phyloP scores from a whole-genome alignment of 2,888 invertebrate genomes.

The Limnephilus auricula region DNA sequence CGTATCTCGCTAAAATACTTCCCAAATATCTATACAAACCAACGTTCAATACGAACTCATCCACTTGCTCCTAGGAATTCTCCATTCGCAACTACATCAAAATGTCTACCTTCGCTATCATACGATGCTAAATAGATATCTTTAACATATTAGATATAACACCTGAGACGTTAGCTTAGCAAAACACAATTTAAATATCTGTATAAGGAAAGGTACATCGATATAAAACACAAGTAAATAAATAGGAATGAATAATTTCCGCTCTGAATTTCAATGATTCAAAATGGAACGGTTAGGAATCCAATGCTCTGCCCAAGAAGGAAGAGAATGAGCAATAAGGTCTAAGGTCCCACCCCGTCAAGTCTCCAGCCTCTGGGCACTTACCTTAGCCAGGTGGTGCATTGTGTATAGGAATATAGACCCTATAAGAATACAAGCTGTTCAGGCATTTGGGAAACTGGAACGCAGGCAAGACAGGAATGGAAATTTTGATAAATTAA shows the following conservation, averaged over 20 bases:
- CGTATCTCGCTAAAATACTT: no score
- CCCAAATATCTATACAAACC: no score
- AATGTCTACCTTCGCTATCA: no score
- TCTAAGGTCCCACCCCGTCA: not conserved
- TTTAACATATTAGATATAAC: not conserved
- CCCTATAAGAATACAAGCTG: not conserved
- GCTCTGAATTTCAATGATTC: constrained; percentile 32
- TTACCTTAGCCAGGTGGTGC: not conserved
- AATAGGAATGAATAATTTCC: not conserved
- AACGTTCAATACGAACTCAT: no score
- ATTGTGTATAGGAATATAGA: not conserved
- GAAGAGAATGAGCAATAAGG: not conserved
- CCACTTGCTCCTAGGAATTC: no score
- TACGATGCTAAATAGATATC: not conserved
- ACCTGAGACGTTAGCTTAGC: not conserved
- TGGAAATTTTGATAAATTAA: not conserved
- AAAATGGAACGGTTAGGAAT: constrained; percentile 7
- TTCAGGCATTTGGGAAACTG: not conserved
- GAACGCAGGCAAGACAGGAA: not conserved
- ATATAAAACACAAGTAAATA: not conserved
- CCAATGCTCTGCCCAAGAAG: not conserved
- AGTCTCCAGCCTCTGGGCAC: not conserved
- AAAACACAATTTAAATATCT: not conserved
- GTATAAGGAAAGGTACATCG: not conserved
- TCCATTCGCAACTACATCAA: not conserved